Evolutionary conservation across 2,113 vertebrate genomes (phyloP).

Genomic region (Motacilla tschutschensis): DNA sequence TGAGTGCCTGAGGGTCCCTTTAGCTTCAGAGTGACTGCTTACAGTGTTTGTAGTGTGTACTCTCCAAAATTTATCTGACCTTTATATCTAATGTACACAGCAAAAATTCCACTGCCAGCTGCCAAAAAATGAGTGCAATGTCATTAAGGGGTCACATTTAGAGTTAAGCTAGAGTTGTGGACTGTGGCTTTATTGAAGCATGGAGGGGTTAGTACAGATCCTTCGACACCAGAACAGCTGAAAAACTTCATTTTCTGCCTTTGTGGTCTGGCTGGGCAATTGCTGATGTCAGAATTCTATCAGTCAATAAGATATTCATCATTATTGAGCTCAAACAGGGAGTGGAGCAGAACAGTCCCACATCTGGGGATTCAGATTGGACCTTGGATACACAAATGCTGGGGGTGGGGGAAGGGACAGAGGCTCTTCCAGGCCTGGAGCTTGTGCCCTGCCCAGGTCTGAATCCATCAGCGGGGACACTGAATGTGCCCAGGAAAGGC

Average conservation of each 20-base stretch:
- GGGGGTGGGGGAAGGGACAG: background rate
- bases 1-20: background rate
- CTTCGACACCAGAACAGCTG: background rate
- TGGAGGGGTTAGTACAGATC: background rate
- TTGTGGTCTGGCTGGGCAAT: background rate
- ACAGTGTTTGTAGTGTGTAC: background rate
- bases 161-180: background rate
- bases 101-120: background rate
- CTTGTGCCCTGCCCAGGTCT: background rate
- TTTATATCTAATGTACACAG: background rate
- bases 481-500: rapidly evolving
- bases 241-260: background rate
- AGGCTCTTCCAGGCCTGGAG: background rate
- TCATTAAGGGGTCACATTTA: background rate
- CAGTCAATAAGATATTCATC: background rate
- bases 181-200: background rate
- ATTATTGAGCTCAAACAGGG: background rate
- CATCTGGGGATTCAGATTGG: background rate
- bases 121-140: background rate
- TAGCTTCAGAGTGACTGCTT: background rate
- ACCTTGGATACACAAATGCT: background rate
- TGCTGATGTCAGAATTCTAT: background rate
- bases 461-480: background rate
- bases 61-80: background rate
- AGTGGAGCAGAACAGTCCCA: background rate